Conservation (phyloP, 2,113 vertebrate genomes). For the Zosterops pallidus region DNA sequence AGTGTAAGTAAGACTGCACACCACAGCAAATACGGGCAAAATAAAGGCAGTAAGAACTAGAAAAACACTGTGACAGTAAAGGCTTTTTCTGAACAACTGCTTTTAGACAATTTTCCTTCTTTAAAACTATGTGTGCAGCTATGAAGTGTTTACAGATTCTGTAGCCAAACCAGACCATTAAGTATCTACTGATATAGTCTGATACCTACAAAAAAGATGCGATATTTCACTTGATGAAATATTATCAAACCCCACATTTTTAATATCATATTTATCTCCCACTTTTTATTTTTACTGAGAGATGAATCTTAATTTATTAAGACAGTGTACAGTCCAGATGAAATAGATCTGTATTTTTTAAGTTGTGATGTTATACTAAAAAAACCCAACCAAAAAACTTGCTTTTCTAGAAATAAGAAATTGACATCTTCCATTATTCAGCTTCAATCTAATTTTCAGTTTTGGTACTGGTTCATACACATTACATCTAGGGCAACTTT, state of each 20-base stretch:
- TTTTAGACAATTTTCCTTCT: background rate
- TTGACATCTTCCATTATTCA: background rate
- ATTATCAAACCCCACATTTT: background rate
- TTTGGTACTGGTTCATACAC: background rate
- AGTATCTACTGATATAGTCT: background rate
- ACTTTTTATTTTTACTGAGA: background rate
- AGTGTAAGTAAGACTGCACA: background rate
- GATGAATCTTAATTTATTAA: background rate
- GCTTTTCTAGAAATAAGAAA: background rate
- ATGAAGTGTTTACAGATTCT: background rate
- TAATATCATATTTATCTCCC: background rate
- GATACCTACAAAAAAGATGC: background rate
- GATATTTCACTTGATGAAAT: background rate
- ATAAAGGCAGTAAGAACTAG: background rate
- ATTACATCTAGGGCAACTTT: background rate
- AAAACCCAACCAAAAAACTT: background rate
- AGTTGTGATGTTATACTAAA: background rate
- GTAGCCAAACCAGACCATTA: background rate
- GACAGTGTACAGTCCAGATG: background rate
- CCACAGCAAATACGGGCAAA: background rate
- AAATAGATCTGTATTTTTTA: background rate
- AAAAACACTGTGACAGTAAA: background rate
- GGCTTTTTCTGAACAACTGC: background rate
- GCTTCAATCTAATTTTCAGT: background rate
- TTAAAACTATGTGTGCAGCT: background rate